phyloP scores from a whole-genome alignment of 2,797 vertebrate genomes.

The Pteropus rufus region DNA sequence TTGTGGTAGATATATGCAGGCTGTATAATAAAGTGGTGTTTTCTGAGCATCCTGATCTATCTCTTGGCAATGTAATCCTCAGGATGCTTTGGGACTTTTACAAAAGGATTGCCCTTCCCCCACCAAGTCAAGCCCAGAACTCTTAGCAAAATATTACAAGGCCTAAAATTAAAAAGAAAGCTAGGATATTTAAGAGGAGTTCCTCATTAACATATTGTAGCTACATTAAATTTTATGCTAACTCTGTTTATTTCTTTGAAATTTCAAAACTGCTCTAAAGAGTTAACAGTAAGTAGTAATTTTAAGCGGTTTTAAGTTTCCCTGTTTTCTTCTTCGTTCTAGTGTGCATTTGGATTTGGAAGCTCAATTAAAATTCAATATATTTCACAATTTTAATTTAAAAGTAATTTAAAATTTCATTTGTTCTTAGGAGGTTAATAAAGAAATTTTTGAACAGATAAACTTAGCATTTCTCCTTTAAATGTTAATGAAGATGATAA shows the following conservation, averaged over 20 bases:
- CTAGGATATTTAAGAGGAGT: background rate
- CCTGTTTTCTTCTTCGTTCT: background rate
- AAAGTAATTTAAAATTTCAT: background rate
- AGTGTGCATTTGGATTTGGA: background rate
- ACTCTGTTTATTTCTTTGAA: background rate
- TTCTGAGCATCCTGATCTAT: background rate
- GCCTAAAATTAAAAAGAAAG: background rate
- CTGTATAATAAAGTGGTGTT: background rate
- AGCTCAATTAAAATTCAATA: background rate
- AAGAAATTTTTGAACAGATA: background rate
- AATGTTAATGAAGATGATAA: background rate
- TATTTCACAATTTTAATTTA: conserved; percentile 19
- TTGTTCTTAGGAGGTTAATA: background rate
- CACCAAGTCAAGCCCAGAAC: background rate
- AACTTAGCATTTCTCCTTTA: background rate
- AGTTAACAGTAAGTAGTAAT: background rate
- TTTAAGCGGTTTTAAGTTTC: background rate
- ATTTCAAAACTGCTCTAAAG: conserved; percentile 8
- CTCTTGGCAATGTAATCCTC: background rate
- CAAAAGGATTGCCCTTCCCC: background rate
- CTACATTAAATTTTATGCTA: background rate
- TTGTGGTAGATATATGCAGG: background rate
- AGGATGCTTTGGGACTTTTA: background rate
- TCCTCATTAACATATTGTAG: background rate
- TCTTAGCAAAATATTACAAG: background rate